These are phyloP conservation scores for Actinemys pallida DNA, from an alignment of 2,113 vertebrate species.

Conservation along the genomic window DNA sequence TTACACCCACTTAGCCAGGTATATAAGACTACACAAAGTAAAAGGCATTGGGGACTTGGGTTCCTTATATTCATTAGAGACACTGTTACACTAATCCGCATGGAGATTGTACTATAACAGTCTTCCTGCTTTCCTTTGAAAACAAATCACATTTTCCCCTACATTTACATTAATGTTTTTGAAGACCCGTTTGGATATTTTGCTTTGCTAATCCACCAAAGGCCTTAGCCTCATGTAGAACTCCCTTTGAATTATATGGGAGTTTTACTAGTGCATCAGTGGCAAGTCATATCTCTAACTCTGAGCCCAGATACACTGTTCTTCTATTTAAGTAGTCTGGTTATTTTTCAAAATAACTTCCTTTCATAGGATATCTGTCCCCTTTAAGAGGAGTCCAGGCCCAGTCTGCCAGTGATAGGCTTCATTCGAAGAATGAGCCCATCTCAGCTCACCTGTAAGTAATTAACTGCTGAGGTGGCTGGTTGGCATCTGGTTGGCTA, in stretches of 20 bases:
- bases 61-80: neutral
- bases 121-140: neutral
- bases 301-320: neutral
- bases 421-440: too few relatives aligned
- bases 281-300: neutral
- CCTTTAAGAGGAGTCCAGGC: too few relatives aligned
- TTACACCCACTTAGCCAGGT: neutral
- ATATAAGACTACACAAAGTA: neutral
- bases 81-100: neutral
- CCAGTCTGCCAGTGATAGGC: too few relatives aligned
- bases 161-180: too few relatives aligned
- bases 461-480: too few relatives aligned
- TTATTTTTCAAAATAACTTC: neutral
- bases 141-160: constrained; percentile 6
- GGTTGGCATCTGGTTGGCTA: too few relatives aligned
- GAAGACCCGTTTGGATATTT: neutral
- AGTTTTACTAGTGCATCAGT: neutral
- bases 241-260: neutral
- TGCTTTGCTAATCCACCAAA: constrained; percentile 19
- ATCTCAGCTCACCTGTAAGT: too few relatives aligned
- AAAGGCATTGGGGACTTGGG: neutral
- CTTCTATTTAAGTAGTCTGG: neutral
- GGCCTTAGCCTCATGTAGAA: neutral
- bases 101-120: neutral
- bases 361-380: too few relatives aligned